Evolutionary conservation across 2,113 vertebrate genomes (phyloP).

Genomic region (Melanerpes aurifrons): DNA sequence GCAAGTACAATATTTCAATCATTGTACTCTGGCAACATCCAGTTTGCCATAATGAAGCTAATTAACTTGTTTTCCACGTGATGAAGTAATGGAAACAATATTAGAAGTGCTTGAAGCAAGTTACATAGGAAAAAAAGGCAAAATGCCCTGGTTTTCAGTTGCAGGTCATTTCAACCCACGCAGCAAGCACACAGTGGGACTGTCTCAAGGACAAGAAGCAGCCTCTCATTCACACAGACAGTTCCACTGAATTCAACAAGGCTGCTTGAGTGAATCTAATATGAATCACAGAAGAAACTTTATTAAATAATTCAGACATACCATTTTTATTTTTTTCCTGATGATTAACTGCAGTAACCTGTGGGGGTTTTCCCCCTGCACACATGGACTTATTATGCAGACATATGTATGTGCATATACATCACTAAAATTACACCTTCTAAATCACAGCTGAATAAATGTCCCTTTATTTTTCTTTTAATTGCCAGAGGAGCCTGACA

Average conservation of each 20-base stretch:
- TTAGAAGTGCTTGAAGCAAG: neutral
- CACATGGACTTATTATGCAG: fast-evolving
- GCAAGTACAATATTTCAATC: neutral
- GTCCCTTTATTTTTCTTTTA: neutral
- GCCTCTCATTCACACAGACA: neutral
- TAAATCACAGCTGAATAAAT: neutral
- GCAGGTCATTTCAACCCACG: neutral
- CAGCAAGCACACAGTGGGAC: neutral
- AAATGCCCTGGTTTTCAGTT: neutral
- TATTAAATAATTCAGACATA: neutral
- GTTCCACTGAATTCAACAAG: neutral
- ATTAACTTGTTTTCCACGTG: neutral
- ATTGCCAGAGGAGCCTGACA: neutral
- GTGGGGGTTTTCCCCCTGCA: neutral
- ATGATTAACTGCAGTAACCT: neutral
- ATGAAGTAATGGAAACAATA: neutral
- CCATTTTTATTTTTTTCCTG: neutral
- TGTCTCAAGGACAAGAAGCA: neutral
- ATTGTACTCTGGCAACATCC: neutral
- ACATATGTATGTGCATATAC: too few species aligned
- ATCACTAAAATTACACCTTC: neutral
- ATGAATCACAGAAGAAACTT: neutral
- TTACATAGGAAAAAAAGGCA: neutral
- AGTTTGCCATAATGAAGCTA: neutral
- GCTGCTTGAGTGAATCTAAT: neutral